A percentile compares a stretch with the other conserved stretches of the same genome.
phyloP scores from a whole-genome alignment of 2,888 invertebrate genomes.

The Xylophagus ater region DNA sequence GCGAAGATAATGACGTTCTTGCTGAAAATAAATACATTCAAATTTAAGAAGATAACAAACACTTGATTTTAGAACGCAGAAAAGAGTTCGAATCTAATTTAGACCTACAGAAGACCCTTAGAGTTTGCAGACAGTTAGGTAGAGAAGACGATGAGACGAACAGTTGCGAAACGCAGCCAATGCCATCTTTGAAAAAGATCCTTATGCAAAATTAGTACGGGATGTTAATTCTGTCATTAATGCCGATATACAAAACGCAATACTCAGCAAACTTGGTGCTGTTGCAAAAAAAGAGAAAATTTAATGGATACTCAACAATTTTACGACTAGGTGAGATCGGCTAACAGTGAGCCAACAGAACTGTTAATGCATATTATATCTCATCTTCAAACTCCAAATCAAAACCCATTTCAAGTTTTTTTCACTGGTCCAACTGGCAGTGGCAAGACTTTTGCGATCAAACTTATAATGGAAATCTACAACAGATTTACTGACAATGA shows the following conservation, averaged over 20 bases:
- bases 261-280: conserved; percentile 6
- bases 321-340: conserved; percentile 10
- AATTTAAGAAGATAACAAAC: conserved; percentile 7
- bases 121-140: conserved; percentile 4
- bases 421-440: conserved; percentile 25
- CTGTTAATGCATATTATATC: background rate
- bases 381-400: background rate
- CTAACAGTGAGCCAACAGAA: conserved; percentile 10
- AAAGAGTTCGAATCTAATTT: conserved; percentile 6
- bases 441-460: conserved; percentile 29
- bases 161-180: background rate
- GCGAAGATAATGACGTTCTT: conserved; percentile 5
- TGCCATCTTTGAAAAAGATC: conserved; percentile 2
- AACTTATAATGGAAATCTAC: conserved; percentile 32
- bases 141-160: conserved; percentile 6
- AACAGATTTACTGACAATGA: conserved; percentile 26
- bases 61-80: conserved; percentile 1
- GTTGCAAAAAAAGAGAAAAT: conserved; percentile 12
- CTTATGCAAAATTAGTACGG: background rate
- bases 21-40: conserved; percentile 2
- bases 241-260: conserved; percentile 8
- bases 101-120: conserved; percentile 2
- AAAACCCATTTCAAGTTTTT: conserved; percentile 8
- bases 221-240: conserved; percentile 5
- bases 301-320: conserved; percentile 7